Conservation (phyloP, 2,888 invertebrate genomes). For the Lasioglossum lativentre region DNA sequence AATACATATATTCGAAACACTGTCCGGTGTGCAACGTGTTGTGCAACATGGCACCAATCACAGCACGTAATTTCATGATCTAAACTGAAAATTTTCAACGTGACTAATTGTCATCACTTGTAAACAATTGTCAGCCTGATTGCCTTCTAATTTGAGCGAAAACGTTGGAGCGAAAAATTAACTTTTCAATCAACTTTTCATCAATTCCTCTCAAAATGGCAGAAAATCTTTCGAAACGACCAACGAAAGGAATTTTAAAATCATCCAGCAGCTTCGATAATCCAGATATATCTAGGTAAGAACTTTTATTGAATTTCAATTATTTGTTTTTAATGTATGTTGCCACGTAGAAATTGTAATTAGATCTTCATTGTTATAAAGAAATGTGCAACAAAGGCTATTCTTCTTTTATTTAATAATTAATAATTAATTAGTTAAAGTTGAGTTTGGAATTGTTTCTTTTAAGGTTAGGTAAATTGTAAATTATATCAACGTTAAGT, state of each 20-base stretch:
- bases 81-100: constrained; percentile 37
- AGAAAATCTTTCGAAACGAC: constrained; percentile 93
- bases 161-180: constrained; percentile 37
- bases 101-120: constrained; percentile 28
- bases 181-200: constrained; percentile 40
- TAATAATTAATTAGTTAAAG: neutral
- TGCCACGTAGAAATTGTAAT: neutral
- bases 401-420: neutral
- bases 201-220: constrained; percentile 85
- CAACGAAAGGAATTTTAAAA: constrained; percentile 96
- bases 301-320: neutral
- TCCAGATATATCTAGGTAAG: constrained; percentile 85
- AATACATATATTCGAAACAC: constrained; percentile 12
- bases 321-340: neutral
- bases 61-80: constrained; percentile 27
- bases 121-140: constrained; percentile 40
- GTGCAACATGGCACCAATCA: constrained; percentile 52
- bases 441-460: neutral
- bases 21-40: constrained; percentile 22
- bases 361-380: neutral
- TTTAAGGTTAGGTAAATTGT: constrained; percentile 44
- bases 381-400: neutral
- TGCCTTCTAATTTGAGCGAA: constrained; percentile 24
- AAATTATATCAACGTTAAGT: neutral
- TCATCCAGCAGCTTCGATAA: constrained; percentile 96